phyloP scores from a whole-genome alignment of 1,140 invertebrate species.

The Drosophila azteca region DNA sequence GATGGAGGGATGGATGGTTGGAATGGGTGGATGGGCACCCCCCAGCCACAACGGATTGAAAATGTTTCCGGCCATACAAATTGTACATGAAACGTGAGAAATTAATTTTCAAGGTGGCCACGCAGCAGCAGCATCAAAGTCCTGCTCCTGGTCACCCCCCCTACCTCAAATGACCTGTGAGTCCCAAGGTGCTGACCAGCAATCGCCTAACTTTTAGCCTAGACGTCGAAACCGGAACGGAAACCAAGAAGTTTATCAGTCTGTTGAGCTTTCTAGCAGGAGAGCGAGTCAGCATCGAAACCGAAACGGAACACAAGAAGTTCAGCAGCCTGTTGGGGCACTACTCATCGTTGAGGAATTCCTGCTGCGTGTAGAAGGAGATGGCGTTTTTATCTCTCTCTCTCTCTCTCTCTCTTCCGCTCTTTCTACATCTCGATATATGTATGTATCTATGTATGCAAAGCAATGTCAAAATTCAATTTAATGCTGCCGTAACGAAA shows the following conservation, averaged over 20 bases:
- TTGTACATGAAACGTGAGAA: conserved; percentile 75
- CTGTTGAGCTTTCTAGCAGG: background rate
- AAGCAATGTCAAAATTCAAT: conserved; percentile 82
- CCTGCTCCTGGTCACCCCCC: background rate
- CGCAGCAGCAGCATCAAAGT: conserved; percentile 9
- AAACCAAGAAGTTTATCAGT: background rate
- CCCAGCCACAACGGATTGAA: conserved; percentile 50
- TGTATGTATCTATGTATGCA: conserved; percentile 57
- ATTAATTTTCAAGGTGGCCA: conserved; percentile 65
- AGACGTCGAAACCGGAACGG: too few species aligned
- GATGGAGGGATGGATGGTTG: background rate
- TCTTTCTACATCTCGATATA: conserved; percentile 8
- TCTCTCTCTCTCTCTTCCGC: conserved; percentile 1
- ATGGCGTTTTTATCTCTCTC: background rate
- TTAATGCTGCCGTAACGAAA: conserved; percentile 76
- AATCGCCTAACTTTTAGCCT: too few species aligned
- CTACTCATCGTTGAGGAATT: too few species aligned
- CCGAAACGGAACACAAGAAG: too few species aligned
- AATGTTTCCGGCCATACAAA: conserved; percentile 72
- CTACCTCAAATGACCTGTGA: too few species aligned
- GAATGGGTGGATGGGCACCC: background rate
- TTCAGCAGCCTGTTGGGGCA: too few species aligned
- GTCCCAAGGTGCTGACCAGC: too few species aligned
- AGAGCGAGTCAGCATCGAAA: too few species aligned
- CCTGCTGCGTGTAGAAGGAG: too few species aligned